A percentile compares a stretch with the other conserved stretches of the same genome.
phyloP scores from a whole-genome alignment of 30 jellyfish, hydroid and myxozoan species.

The Morbakka virulenta region DNA sequence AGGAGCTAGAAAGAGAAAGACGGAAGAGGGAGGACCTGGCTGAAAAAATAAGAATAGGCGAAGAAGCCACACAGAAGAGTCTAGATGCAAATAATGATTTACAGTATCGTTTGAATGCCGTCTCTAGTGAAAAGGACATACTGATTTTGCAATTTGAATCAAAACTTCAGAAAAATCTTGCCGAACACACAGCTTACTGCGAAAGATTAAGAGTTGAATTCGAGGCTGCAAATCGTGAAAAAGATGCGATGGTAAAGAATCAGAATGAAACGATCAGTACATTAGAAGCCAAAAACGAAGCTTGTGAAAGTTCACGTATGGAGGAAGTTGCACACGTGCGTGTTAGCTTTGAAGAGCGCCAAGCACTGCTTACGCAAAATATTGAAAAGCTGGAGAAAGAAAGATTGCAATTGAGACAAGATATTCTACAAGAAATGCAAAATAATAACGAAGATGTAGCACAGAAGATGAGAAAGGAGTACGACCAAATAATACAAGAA shows the following conservation, averaged over 20 bases:
- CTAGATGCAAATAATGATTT: conserved; percentile 12
- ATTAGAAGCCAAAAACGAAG: background rate
- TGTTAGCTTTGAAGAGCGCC: background rate
- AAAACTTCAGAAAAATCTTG: conserved; percentile 44
- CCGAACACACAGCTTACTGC: conserved; percentile 43
- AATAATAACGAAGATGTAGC: background rate
- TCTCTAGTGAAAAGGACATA: conserved; percentile 51
- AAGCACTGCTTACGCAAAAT: background rate
- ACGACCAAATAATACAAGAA: conserved; percentile 12
- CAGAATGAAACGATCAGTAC: conserved; percentile 26
- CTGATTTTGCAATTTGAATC: conserved; percentile 59
- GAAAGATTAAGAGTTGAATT: conserved; percentile 56
- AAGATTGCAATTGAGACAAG: conserved; percentile 39
- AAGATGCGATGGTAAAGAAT: conserved; percentile 1
- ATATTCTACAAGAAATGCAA: conserved; percentile 8
- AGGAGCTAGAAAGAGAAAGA: conserved; percentile 52
- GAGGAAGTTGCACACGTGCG: conserved; percentile 20
- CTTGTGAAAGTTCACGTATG: background rate
- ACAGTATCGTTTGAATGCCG: conserved; percentile 36
- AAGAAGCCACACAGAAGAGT: background rate
- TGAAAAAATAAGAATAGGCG: conserved; percentile 1
- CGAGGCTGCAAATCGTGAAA: conserved; percentile 41
- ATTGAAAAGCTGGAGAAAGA: conserved; percentile 26
- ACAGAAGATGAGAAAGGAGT: background rate
- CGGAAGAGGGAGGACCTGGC: conserved; percentile 13